phyloP scores from a whole-genome alignment of 2,888 invertebrate species.

The Limnephilus rhombicus region DNA sequence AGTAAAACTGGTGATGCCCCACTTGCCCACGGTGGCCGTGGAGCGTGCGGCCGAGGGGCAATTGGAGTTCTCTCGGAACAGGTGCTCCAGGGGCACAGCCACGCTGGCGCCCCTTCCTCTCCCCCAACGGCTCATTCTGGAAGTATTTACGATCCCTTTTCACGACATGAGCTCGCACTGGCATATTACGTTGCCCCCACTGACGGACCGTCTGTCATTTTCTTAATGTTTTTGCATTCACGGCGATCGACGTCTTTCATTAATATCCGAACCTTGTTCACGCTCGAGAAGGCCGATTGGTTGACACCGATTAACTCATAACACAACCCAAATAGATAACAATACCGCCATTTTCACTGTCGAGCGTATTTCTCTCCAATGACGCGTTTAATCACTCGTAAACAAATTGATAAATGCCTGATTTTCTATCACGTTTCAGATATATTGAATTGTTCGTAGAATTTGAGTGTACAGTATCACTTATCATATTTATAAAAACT shows the following conservation, averaged over 20 bases:
- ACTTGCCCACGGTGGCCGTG: conserved; percentile 94
- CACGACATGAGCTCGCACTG: conserved; percentile 69
- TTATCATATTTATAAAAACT: conserved; percentile 53
- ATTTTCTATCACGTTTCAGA: conserved; percentile 28
- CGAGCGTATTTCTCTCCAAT: conserved; percentile 54
- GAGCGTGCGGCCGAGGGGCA: conserved; percentile 93
- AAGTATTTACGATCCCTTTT: conserved; percentile 71
- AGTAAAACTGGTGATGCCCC: conserved; percentile 96
- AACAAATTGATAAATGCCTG: conserved; percentile 12
- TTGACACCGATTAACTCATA: conserved; percentile 69
- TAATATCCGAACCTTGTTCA: conserved; percentile 52
- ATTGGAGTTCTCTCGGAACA: conserved; percentile 87
- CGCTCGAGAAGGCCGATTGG: conserved; percentile 68
- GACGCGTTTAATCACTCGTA: conserved; percentile 58
- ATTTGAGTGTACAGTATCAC: conserved; percentile 44
- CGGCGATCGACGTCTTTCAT: conserved; percentile 66
- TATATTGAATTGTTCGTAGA: conserved; percentile 39
- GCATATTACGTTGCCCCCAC: conserved; percentile 49
- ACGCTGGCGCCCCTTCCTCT: conserved; percentile 77
- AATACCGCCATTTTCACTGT: conserved; percentile 78
- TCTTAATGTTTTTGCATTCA: conserved; percentile 21
- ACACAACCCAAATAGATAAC: conserved; percentile 77
- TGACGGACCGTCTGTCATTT: conserved; percentile 50
- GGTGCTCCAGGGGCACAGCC: conserved; percentile 79
- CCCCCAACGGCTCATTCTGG: conserved; percentile 63